A percentile compares a stretch with the other conserved stretches of the same genome.
Evolutionary conservation across 2,888 invertebrate species (phyloP).

Genomic region (Isotomurus palustris): DNA sequence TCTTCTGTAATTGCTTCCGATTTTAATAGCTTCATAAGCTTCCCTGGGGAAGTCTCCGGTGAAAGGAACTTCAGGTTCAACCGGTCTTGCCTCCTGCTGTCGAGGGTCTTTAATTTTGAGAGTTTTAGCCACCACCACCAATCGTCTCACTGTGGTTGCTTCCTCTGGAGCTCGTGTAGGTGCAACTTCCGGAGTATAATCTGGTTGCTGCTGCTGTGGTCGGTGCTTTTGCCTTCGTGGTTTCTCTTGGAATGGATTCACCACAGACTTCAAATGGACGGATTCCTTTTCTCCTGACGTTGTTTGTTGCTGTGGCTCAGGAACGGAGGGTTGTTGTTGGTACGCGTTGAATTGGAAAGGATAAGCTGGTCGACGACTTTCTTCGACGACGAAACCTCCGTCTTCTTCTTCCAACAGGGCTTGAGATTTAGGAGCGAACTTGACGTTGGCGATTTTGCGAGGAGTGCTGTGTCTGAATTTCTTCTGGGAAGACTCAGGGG

Average conservation of each 20-base stretch:
- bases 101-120: conserved; percentile 10
- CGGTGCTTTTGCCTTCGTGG: not conserved
- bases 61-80: too few relatives aligned
- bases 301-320: too few relatives aligned
- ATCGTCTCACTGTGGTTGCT: not conserved
- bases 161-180: not conserved
- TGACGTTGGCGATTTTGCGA: conserved; percentile 39
- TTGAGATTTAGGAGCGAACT: conserved; percentile 37
- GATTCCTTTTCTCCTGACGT: not conserved
- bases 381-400: conserved; percentile 41
- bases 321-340: conserved; percentile 3
- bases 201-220: not conserved
- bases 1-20: conserved; percentile 1
- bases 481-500: conserved; percentile 21
- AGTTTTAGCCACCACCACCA: not conserved
- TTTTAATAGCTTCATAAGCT: not conserved
- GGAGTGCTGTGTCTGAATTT: conserved; percentile 46
- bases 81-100: not conserved
- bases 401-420: conserved; percentile 26
- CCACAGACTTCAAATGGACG: not conserved
- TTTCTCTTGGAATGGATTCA: not conserved
- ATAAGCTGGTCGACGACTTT: conserved; percentile 40
- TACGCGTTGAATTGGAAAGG: conserved; percentile 20
- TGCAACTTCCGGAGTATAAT: not conserved
- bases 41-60: not conserved